Evolutionary conservation across 2,113 vertebrate genomes (phyloP).

Genomic region (Genyomyrus donnyi): DNA sequence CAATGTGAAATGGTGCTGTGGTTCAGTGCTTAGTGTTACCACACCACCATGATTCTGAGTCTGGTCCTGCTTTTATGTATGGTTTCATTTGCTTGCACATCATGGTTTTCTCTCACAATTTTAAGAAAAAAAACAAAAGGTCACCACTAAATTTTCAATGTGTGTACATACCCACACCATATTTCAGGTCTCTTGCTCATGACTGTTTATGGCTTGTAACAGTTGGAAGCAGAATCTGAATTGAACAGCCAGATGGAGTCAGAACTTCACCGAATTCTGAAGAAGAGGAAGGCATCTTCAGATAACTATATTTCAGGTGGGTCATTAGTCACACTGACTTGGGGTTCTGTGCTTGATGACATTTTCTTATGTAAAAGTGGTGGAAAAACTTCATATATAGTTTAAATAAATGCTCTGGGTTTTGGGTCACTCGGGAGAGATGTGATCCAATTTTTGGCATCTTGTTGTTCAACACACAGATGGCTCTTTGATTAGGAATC

Average conservation of each 20-base stretch:
- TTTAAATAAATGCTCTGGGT: not conserved
- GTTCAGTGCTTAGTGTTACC: not conserved
- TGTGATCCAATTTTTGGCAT: not conserved
- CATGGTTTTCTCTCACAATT: not conserved
- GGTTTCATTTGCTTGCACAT: not conserved
- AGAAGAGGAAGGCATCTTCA: slow-evolving; percentile 8
- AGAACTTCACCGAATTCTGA: slow-evolving; percentile 21
- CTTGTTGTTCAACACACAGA: not conserved
- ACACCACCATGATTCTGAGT: not conserved
- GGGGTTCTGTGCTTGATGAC: not conserved
- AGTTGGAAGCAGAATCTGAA: not conserved
- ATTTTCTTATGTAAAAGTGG: not conserved
- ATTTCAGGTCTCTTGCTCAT: not conserved
- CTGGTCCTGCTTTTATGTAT: not conserved
- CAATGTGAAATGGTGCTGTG: not conserved
- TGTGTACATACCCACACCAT: not conserved
- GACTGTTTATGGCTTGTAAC: not conserved
- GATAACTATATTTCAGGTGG: slow-evolving; percentile 13
- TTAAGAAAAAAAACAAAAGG: not conserved
- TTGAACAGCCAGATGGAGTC: not conserved
- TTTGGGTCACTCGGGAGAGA: not conserved
- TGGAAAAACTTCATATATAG: not conserved
- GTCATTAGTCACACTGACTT: not conserved
- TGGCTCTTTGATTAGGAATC: not conserved
- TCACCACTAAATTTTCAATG: not conserved